Percentiles rank a stretch among this genome's conserved stretches.
These are phyloP conservation scores for Nebria salina DNA, from an alignment of 2,888 invertebrate genomes.

Conservation along the genomic window DNA sequence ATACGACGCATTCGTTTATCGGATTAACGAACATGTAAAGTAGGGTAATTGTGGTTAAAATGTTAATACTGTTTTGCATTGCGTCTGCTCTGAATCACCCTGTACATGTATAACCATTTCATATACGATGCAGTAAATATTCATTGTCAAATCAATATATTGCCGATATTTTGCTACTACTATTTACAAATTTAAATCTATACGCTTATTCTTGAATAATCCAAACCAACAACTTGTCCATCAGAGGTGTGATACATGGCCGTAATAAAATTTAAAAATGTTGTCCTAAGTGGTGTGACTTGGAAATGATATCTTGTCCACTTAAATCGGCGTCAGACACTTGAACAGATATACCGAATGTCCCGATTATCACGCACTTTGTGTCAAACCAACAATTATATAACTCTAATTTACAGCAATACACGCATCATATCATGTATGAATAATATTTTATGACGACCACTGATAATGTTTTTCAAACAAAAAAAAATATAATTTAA, in stretches of 20 bases:
- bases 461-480: background rate
- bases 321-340: constrained; percentile 18
- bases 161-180: background rate
- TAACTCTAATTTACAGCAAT: constrained; percentile 20
- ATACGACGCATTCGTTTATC: constrained; percentile 24
- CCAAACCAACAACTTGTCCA: background rate
- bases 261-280: constrained; percentile 34
- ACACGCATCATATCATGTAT: constrained; percentile 19
- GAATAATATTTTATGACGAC: constrained; percentile 19
- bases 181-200: background rate
- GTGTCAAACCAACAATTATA: constrained; percentile 9
- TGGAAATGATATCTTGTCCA: constrained; percentile 38
- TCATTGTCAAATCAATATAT: background rate
- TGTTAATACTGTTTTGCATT: constrained; percentile 15
- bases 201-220: background rate
- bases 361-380: constrained; percentile 18
- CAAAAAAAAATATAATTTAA: constrained; percentile 8
- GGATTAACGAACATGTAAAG: constrained; percentile 26
- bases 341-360: constrained; percentile 17
- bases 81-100: background rate
- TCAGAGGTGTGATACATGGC: constrained; percentile 35
- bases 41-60: constrained; percentile 27
- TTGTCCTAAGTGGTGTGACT: constrained; percentile 36
- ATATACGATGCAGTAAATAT: background rate
- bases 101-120: background rate